phyloP scores from a whole-genome alignment of 2,888 invertebrate genomes.

The Pseudanteris insignis region DNA sequence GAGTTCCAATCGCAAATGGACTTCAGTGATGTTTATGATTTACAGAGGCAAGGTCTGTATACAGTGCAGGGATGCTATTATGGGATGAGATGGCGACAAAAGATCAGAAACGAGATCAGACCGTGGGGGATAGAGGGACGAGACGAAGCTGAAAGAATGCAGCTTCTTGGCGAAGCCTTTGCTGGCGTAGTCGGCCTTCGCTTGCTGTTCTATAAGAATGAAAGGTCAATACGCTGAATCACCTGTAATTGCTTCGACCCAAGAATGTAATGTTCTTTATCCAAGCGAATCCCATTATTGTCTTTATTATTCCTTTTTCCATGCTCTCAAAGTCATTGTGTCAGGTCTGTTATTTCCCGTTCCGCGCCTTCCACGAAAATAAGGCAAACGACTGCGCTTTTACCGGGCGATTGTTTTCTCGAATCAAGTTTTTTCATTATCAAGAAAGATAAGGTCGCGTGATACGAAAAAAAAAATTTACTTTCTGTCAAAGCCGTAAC shows the following conservation, averaged over 20 bases:
- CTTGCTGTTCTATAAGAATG: slow-evolving; percentile 39
- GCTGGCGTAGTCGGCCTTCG: slow-evolving; percentile 16
- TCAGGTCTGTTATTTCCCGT: slow-evolving; percentile 29
- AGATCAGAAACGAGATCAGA: slow-evolving; percentile 26
- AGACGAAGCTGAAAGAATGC: slow-evolving; percentile 24
- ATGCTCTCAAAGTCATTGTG: slow-evolving; percentile 27
- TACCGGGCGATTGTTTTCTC: slow-evolving; percentile 19
- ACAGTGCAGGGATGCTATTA: slow-evolving; percentile 15
- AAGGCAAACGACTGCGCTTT: slow-evolving; percentile 10
- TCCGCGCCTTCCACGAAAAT: slow-evolving; percentile 22
- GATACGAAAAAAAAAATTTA: slow-evolving; percentile 19
- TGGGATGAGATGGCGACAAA: slow-evolving; percentile 36
- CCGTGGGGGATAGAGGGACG: neutral
- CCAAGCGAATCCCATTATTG: slow-evolving; percentile 37
- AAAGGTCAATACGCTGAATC: slow-evolving; percentile 46
- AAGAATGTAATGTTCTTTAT: slow-evolving; percentile 58
- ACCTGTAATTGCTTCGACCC: slow-evolving; percentile 57
- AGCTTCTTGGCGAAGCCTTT: slow-evolving; percentile 15
- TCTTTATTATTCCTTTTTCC: slow-evolving; percentile 34
- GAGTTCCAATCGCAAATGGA: slow-evolving; percentile 4
- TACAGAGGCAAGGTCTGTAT: neutral
- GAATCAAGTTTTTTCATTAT: slow-evolving; percentile 22
- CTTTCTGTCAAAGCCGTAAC: neutral
- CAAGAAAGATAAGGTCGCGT: slow-evolving; percentile 3
- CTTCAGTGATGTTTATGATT: slow-evolving; percentile 6